Conservation (phyloP, 1,140 invertebrate genomes). For the Drosophila sechellia region DNA sequence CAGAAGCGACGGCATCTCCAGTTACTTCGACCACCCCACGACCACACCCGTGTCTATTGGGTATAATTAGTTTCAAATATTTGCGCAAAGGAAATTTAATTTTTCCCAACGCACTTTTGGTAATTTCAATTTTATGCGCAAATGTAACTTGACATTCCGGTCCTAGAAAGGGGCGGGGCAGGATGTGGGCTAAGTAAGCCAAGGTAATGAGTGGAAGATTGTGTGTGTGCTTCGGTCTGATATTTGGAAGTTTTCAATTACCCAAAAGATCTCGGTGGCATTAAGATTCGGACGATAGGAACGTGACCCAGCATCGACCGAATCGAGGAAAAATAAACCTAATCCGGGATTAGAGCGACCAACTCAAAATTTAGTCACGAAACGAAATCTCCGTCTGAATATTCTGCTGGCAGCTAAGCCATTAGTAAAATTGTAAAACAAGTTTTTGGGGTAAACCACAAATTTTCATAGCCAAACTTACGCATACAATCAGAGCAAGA, state of each 20-base stretch:
- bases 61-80: slow-evolving; percentile 84
- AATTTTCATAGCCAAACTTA: slow-evolving; percentile 54
- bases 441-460: slow-evolving; percentile 41
- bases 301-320: slow-evolving; percentile 36
- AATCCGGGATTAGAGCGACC: slow-evolving; percentile 31
- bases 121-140: slow-evolving; percentile 64
- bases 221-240: slow-evolving; percentile 10
- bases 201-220: slow-evolving; percentile 33
- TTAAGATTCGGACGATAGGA: slow-evolving; percentile 41
- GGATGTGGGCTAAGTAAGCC: slow-evolving; percentile 30
- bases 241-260: slow-evolving; percentile 50
- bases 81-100: slow-evolving; percentile 75
- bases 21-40: slow-evolving; percentile 17
- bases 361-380: slow-evolving; percentile 20
- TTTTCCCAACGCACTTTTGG: slow-evolving; percentile 65
- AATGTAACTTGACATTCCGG: slow-evolving; percentile 50
- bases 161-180: background rate
- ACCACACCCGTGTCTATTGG: slow-evolving; percentile 67
- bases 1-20: slow-evolving; percentile 10
- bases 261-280: slow-evolving; percentile 32
- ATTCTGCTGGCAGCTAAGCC: slow-evolving; percentile 22
- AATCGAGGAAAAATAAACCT: slow-evolving; percentile 13
- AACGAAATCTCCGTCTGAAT: slow-evolving; percentile 8
- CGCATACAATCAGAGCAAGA: slow-evolving; percentile 19
- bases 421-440: slow-evolving; percentile 60